Evolutionary conservation across 2,113 vertebrate species (phyloP).

Genomic region (Prinia subflava): DNA sequence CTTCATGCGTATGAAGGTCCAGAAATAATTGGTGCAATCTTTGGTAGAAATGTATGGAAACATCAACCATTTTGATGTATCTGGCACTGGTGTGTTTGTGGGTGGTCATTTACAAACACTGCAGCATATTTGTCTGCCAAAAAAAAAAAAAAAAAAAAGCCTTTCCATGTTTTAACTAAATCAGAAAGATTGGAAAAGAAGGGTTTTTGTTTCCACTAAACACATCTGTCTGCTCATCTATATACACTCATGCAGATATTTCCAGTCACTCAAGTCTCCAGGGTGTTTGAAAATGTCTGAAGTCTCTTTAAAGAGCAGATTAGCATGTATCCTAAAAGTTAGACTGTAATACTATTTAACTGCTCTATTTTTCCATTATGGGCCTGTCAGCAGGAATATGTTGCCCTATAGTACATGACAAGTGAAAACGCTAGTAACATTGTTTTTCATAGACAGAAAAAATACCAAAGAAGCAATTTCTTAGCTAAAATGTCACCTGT

Average conservation of each 20-base stretch:
- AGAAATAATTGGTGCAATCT: not conserved
- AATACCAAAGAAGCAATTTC: slow-evolving; percentile 85
- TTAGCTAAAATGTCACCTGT: slow-evolving; percentile 87
- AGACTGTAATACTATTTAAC: slow-evolving; percentile 78
- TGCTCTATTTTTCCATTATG: slow-evolving; percentile 83
- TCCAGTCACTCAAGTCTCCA: slow-evolving; percentile 63
- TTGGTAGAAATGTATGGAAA: not conserved
- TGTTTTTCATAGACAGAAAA: slow-evolving; percentile 84
- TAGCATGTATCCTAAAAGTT: slow-evolving; percentile 83
- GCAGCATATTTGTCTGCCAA: not conserved
- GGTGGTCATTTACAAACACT: slow-evolving; percentile 13
- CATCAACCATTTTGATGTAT: not conserved
- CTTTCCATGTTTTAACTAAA: slow-evolving; percentile 20
- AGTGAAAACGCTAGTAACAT: slow-evolving; percentile 83
- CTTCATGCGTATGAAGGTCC: not conserved
- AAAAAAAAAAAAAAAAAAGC: not conserved
- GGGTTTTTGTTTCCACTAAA: slow-evolving; percentile 28
- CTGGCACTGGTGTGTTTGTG: not conserved
- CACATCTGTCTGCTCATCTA: slow-evolving; percentile 49
- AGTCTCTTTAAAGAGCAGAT: slow-evolving; percentile 79
- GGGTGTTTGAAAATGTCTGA: slow-evolving; percentile 76
- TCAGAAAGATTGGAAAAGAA: slow-evolving; percentile 2
- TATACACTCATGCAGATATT: slow-evolving; percentile 49
- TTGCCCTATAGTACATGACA: slow-evolving; percentile 84
- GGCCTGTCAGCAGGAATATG: slow-evolving; percentile 79